phyloP scores from a whole-genome alignment of 2,113 vertebrate genomes.

The Engraulis encrasicolus region DNA sequence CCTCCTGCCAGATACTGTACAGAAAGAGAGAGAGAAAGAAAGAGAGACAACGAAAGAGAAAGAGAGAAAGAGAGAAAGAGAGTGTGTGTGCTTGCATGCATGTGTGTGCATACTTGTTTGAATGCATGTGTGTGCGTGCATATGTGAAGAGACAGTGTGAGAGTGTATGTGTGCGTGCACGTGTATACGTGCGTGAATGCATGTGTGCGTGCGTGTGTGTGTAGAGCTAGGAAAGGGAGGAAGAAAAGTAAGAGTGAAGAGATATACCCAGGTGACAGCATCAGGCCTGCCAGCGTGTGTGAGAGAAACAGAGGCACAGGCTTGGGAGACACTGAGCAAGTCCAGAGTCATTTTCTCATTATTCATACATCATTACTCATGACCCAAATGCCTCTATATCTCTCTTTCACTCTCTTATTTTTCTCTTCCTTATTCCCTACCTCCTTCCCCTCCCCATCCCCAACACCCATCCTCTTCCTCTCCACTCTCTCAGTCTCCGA shows the following conservation, averaged over 20 bases:
- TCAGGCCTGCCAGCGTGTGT: neutral
- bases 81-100: too few species aligned
- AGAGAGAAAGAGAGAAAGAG: too few species aligned
- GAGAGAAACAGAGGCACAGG: neutral
- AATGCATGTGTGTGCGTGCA: too few species aligned
- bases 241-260: constrained; percentile 35
- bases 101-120: too few species aligned
- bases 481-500: neutral
- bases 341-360: constrained; percentile 40
- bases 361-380: constrained; percentile 46
- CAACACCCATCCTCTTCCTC: neutral
- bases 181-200: neutral
- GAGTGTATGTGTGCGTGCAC: neutral
- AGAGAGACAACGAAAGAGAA: neutral
- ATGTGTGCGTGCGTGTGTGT: neutral
- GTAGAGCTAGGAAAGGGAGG: constrained; percentile 29
- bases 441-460: neutral
- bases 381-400: neutral
- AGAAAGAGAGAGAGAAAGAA: too few species aligned
- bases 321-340: constrained; percentile 2
- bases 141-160: neutral
- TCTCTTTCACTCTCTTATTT: neutral
- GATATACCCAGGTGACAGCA: constrained; percentile 20
- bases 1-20: neutral
- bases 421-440: neutral